Percentiles rank a stretch among this genome's conserved stretches.
These are phyloP conservation scores for Drosophila mojavensis DNA, from an alignment of 1,140 invertebrate genomes.

Conservation along the genomic window DNA sequence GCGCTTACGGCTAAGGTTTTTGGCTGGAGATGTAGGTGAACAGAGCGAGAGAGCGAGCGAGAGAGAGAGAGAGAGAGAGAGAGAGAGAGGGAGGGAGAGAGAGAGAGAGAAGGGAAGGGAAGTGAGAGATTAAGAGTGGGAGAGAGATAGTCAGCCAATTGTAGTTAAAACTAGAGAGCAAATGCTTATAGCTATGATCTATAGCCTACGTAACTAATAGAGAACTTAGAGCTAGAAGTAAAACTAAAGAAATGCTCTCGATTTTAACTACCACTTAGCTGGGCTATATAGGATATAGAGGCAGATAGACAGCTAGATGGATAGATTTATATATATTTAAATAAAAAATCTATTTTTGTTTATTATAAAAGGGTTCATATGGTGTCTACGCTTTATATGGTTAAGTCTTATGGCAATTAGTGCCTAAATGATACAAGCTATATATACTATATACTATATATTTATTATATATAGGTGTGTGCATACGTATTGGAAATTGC, in stretches of 20 bases:
- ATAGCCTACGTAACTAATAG: conserved; percentile 1
- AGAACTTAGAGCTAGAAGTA: conserved; percentile 14
- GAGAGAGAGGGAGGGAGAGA: not conserved
- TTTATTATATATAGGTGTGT: conserved; percentile 11
- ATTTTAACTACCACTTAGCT: not conserved
- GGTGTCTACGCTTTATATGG: not conserved
- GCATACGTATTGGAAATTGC: conserved; percentile 25
- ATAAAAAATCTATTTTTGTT: not conserved
- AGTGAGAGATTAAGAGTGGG: not conserved
- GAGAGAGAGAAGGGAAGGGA: not conserved
- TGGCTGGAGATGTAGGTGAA: not conserved
- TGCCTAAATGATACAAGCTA: conserved; percentile 11
- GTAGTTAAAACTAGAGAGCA: conserved; percentile 6
- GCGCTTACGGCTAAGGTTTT: not conserved
- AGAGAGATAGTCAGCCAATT: conserved; percentile 12
- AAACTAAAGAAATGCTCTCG: conserved; percentile 11
- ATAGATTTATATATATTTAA: not conserved
- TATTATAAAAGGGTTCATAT: not conserved
- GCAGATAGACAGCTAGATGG: not conserved
- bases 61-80: not conserved
- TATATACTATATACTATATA: not conserved
- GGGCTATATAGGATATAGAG: not conserved
- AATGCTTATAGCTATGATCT: not conserved
- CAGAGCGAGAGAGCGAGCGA: not conserved
- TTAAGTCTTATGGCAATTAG: conserved; percentile 15